phyloP scores from a whole-genome alignment of 1,140 invertebrate genomes.

The Hirudo medicinalis region DNA sequence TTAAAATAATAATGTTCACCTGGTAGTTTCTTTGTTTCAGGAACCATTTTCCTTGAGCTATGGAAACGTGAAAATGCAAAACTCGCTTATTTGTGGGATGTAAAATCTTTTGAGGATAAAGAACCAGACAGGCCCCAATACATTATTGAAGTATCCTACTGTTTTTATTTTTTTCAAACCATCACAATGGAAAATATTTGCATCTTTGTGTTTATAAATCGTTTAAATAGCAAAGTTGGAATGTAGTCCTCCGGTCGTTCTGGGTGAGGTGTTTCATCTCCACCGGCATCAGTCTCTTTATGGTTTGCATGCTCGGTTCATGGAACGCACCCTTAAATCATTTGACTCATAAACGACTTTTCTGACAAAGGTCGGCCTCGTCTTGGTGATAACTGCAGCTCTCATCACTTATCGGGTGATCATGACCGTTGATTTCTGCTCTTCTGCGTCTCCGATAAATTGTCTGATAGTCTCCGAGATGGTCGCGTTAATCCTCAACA shows the following conservation, averaged over 20 bases:
- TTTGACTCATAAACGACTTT: neutral
- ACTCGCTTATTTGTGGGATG: constrained; percentile 43
- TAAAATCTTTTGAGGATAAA: constrained; percentile 40
- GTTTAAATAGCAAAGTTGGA: neutral
- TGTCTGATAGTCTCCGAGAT: constrained; percentile 36
- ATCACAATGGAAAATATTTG: no score
- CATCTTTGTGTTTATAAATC: neutral
- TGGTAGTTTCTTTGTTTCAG: constrained; percentile 26
- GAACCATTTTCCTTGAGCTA: constrained; percentile 42
- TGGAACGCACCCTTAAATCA: neutral
- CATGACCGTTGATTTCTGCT: constrained; percentile 37
- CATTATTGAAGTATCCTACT: constrained; percentile 26
- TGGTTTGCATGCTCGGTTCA: neutral
- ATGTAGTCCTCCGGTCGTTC: neutral
- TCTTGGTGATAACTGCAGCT: constrained; percentile 28
- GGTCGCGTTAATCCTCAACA: constrained; percentile 37
- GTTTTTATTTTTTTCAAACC: no score
- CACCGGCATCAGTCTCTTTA: neutral
- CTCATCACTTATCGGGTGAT: constrained; percentile 36
- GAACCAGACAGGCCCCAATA: constrained; percentile 42
- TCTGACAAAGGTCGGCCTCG: constrained; percentile 26
- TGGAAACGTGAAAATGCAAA: constrained; percentile 40
- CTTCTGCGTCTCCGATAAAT: constrained; percentile 22
- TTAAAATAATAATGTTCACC: neutral
- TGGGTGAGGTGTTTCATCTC: neutral